phyloP scores from a whole-genome alignment of 2,888 invertebrate species.

The Noctua janthe region DNA sequence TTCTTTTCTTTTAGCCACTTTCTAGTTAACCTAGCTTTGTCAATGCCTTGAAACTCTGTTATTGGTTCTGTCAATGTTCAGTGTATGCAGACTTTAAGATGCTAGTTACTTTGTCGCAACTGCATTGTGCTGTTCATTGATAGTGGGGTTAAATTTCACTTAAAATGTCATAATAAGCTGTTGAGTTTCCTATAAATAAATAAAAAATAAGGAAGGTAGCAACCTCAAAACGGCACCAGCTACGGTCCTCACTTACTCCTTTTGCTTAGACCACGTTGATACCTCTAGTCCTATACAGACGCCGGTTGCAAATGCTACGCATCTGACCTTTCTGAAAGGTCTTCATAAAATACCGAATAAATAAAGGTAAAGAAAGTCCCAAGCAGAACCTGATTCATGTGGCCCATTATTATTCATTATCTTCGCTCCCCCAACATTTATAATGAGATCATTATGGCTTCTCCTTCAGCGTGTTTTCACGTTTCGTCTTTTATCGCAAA shows the following conservation, averaged over 20 bases:
- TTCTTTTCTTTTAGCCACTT: no score
- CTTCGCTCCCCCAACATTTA: neutral
- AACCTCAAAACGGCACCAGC: no score
- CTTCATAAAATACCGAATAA: conserved; percentile 1
- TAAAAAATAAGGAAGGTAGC: neutral
- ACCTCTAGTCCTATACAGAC: neutral
- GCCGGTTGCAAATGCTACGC: neutral
- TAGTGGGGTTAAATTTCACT: no score
- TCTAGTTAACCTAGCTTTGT: no score
- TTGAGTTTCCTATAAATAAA: no score
- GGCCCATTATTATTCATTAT: conserved; percentile 30
- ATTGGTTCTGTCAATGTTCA: no score
- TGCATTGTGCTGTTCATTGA: no score
- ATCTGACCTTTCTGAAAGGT: conserved; percentile 1
- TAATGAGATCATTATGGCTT: conserved; percentile 38
- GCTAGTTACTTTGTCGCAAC: no score
- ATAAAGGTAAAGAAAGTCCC: neutral
- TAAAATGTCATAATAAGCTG: no score
- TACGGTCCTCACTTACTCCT: neutral
- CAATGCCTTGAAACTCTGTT: no score
- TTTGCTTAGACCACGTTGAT: neutral
- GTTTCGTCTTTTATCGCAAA: neutral
- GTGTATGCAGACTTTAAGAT: no score
- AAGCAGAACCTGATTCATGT: neutral
- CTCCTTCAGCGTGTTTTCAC: conserved; percentile 23